Base-by-base conservation (phyloP, 2,113 vertebrate genomes). In the Clarias magur region DNA sequence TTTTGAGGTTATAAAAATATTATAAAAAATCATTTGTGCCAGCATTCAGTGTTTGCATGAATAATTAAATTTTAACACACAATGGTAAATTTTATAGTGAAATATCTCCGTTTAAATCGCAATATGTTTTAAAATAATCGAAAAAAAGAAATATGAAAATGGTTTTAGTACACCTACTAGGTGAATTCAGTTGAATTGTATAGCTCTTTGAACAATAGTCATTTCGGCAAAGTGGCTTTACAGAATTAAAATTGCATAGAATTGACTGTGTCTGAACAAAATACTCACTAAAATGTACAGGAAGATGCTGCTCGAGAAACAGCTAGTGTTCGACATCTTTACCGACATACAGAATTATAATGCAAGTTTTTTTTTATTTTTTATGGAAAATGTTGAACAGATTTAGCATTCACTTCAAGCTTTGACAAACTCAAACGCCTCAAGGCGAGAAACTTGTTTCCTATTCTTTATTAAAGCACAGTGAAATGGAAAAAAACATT, bases 401-500 rank as follows among this genome's bases (percentile, higher is more conserved):
- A 82, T 23, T 65, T 48, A 65, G 80, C 23, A 23, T 65, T 82
- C 80, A 42, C 34, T 38, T 60, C 23, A 62, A 62, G 83, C 59
- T 30, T 80, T 68, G 30, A 53, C 62, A n/a, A 57, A 86, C 12
- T 38, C 53, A 62, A 85, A 73, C 15, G 34, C 68, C 70, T 59
- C 1, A 30, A 60, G 83, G 83, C 54, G 21, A 15, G 12, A 84
- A 75, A 59, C 27, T 70, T 38, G 12, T 60, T 38, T n/a, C 23
- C 56, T 25, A 38, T 21, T 84, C 12, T 60, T 59, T 84, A 73
- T 59, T 38, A 84, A 84, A 72, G 21, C 27, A 70, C 48, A 73
- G 56, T 17, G 48, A 84, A 59, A 84, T 73, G 54, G 34, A 78
- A 63, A 80, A 42, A 56, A 53, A 48, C 27, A 63, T 53, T 86